A percentile compares a stretch with the other conserved stretches of the same genome.
phyloP scores from a whole-genome alignment of 2,113 vertebrate genomes.

The Urocitellus parryii region DNA sequence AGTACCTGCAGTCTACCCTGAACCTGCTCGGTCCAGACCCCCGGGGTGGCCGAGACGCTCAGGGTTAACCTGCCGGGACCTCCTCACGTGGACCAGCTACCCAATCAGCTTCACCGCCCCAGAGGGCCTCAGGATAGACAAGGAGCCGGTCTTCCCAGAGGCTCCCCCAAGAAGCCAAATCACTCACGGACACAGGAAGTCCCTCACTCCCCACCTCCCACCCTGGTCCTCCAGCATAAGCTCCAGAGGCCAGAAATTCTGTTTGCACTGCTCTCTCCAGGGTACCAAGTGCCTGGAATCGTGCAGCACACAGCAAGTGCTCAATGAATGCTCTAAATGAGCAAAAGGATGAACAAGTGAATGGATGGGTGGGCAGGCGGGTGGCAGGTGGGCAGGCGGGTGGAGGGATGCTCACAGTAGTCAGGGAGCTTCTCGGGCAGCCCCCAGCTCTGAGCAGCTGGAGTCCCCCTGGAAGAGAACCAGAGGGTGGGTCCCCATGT shows the following conservation, averaged over 20 bases:
- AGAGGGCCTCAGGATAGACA: background rate
- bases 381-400: no score
- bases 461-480: background rate
- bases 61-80: background rate
- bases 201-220: background rate
- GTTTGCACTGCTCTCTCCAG: fast-evolving
- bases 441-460: background rate
- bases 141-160: background rate
- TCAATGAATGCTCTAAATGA: background rate
- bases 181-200: no score
- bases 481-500: no score
- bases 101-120: background rate
- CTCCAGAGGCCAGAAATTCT: background rate
- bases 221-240: background rate
- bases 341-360: background rate
- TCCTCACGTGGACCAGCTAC: background rate
- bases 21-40: background rate
- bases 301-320: background rate
- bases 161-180: background rate
- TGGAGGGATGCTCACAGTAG: background rate
- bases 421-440: background rate
- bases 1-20: background rate
- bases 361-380: no score
- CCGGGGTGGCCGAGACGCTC: background rate
- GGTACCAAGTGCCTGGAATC: background rate